These are phyloP conservation scores for Drosophila cardini DNA, from an alignment of 1,140 invertebrate genomes.

Conservation along the genomic window DNA sequence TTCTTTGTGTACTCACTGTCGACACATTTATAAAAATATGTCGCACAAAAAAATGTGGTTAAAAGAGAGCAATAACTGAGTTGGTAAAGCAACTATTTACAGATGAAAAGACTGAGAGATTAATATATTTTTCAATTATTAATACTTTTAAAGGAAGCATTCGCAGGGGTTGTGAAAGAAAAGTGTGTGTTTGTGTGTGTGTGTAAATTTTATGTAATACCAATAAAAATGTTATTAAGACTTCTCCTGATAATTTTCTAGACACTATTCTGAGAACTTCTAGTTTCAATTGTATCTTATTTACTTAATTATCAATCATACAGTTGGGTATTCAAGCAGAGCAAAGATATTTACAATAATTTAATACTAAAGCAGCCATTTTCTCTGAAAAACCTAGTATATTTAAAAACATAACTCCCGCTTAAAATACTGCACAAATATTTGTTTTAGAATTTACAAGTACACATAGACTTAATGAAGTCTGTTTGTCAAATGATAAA, in stretches of 20 bases:
- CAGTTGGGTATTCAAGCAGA: no score
- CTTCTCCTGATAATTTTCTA: no score
- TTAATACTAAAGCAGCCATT: no score
- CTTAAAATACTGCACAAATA: neutral
- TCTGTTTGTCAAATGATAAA: neutral
- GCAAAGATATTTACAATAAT: no score
- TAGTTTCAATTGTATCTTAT: no score
- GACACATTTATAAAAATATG: conserved; percentile 69
- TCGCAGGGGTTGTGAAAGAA: neutral
- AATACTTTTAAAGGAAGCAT: neutral
- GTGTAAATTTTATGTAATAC: no score
- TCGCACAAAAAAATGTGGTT: conserved; percentile 29
- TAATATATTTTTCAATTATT: neutral
- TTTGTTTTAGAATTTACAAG: neutral
- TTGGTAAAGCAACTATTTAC: conserved; percentile 11
- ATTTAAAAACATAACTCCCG: no score
- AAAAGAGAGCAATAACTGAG: conserved; percentile 7
- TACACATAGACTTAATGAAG: neutral
- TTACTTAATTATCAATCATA: no score
- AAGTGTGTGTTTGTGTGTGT: no score
- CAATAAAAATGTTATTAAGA: no score
- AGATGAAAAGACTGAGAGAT: neutral
- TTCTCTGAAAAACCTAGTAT: no score
- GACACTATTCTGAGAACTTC: no score
- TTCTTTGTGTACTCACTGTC: conserved; percentile 20